Conservation (phyloP, 2,888 invertebrate species). For the Eilema griseolum region DNA sequence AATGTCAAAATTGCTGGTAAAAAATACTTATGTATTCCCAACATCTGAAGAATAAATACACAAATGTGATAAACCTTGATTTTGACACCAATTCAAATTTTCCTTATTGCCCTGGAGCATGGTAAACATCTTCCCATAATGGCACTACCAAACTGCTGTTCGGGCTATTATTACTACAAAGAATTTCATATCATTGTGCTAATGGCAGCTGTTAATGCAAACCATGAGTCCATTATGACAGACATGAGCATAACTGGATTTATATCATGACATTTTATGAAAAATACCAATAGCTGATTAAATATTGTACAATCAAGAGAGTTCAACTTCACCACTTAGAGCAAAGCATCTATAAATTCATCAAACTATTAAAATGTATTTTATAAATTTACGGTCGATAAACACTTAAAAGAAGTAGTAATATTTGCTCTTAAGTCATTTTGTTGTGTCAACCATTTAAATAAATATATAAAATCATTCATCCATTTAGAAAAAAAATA, state of each 20-base stretch:
- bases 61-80: neutral
- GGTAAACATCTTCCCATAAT: neutral
- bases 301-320: neutral
- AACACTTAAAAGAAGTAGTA: no score
- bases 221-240: neutral
- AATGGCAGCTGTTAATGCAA: neutral
- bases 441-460: no score
- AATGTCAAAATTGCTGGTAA: no score
- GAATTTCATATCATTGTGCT: slow-evolving; percentile 1
- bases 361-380: no score
- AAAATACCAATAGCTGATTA: neutral
- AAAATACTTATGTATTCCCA: neutral
- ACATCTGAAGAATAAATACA: neutral
- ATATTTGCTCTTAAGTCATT: no score
- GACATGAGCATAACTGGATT: neutral
- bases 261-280: neutral
- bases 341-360: no score
- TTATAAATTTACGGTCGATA: no score
- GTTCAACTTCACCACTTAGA: neutral
- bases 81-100: neutral
- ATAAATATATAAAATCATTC: no score
- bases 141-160: slow-evolving; percentile 4
- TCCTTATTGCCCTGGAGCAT: neutral
- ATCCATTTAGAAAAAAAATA: no score
- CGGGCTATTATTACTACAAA: neutral